Base-by-base conservation (phyloP, 2,113 vertebrate genomes). In the Sciurus niger region DNA sequence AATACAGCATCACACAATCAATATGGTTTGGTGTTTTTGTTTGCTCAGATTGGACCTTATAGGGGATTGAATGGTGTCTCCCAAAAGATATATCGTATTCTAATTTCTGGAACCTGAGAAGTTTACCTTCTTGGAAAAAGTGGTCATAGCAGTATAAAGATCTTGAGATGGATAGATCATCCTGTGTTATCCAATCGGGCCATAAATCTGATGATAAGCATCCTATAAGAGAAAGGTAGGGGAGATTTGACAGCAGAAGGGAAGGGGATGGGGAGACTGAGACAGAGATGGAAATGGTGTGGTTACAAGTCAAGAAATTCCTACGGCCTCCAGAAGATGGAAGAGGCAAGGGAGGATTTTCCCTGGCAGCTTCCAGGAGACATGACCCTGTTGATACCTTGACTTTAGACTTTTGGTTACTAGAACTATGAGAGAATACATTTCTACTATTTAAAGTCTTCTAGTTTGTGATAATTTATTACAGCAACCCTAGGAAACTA, bases 1-100 rank as follows among this genome's bases (percentile, higher is more conserved):
- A 46, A 2, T 0, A 58, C 0, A 46, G 11, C 4, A 11, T n/a
- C 20, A 67, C 34, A 32, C 0, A 6, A 13, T 40, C 6, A 67
- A 28, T 0, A 25, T 18, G 32, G 2, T 67, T 68, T 7, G 30
- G 25, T 37, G 34, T 37, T 48, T 84, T 60, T 63, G 48, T 92
- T 88, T 68, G 55, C 93, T 63, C 43, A 90, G 25, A 30, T 22
- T 86, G 46, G 43, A 1, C 34, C 95, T 72, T 67, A 9, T 63
- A 63, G 43, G 37, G 65, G 58, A 28, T 40, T 78, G 48, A 30
- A 58, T 46, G 60, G 53, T 60, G 28, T 58, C 22, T 2, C 1
- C 43, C 5, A 2, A 67, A 87, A 78, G 17, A 25, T 14, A 32
- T 0, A 13, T 22, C 20, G 58, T 0, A 1, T 51, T 73, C 58